Percentiles rank a stretch among this genome's conserved stretches.
phyloP scores from a whole-genome alignment of 2,113 vertebrate genomes.

The Gracilinanus agilis region DNA sequence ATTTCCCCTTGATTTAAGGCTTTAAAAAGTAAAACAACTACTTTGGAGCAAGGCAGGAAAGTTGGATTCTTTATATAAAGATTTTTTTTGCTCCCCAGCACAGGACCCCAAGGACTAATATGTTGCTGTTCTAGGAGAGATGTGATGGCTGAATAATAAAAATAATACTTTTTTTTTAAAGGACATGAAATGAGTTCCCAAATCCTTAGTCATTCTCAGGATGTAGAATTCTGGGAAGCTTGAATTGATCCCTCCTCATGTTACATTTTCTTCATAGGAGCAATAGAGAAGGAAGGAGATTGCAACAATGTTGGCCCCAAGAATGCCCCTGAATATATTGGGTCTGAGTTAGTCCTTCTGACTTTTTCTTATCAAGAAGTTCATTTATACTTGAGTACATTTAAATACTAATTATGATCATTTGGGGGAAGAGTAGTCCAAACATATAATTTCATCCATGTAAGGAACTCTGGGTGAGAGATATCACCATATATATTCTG shows the following conservation, averaged over 20 bases:
- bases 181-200: not conserved
- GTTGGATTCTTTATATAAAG: not conserved
- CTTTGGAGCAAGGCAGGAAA: slow-evolving; percentile 12
- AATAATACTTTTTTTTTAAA: not conserved
- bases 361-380: not conserved
- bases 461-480: not conserved
- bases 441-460: not conserved
- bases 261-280: not conserved
- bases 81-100: not conserved
- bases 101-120: not conserved
- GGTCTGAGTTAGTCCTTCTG: not conserved
- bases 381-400: not conserved
- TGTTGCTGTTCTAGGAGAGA: not conserved
- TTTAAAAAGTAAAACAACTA: slow-evolving; percentile 22
- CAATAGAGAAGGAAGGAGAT: not conserved
- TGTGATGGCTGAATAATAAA: not conserved
- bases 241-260: not conserved
- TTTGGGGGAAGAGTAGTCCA: not conserved
- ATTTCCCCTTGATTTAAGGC: slow-evolving; percentile 32
- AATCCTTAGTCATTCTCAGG: slow-evolving; percentile 12
- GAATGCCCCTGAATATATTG: not conserved
- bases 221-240: not conserved
- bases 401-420: not conserved
- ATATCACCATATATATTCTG: not conserved
- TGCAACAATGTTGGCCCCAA: not conserved